These are phyloP conservation scores for Lymantria dispar DNA, from an alignment of 2,888 invertebrate genomes.

Conservation along the genomic window DNA sequence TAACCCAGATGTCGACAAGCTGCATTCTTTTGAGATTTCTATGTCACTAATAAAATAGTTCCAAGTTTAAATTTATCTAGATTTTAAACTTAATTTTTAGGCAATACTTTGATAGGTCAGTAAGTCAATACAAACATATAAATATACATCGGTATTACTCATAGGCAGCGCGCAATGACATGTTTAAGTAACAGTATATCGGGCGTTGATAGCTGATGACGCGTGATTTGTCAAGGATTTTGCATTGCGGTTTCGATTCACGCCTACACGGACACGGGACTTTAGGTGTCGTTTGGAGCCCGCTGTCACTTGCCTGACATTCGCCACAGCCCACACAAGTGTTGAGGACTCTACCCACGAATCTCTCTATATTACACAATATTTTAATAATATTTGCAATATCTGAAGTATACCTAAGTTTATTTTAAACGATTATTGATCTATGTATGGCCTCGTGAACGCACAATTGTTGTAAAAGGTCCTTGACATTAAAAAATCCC, in stretches of 20 bases:
- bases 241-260: slow-evolving; percentile 48
- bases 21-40: too few relatives aligned
- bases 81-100: too few relatives aligned
- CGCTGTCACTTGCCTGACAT: slow-evolving; percentile 46
- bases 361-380: slow-evolving; percentile 42
- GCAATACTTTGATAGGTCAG: too few relatives aligned
- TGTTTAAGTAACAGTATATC: slow-evolving; percentile 48
- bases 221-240: slow-evolving; percentile 56
- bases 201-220: slow-evolving; percentile 39
- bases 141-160: slow-evolving; percentile 1
- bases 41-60: too few relatives aligned
- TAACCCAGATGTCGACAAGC: too few relatives aligned
- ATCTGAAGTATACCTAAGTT: neutral
- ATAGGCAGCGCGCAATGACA: slow-evolving; percentile 35
- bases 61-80: too few relatives aligned
- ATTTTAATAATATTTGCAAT: slow-evolving; percentile 21
- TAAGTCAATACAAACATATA: neutral
- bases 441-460: too few relatives aligned
- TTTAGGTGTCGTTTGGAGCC: slow-evolving; percentile 49
- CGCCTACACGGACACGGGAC: slow-evolving; percentile 55
- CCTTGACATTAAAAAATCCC: too few relatives aligned
- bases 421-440: too few relatives aligned
- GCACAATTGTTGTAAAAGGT: too few relatives aligned
- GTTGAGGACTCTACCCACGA: slow-evolving; percentile 65
- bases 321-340: slow-evolving; percentile 58